Evolutionary conservation across 2,113 vertebrate species (phyloP).

Genomic region (Datnioides undecimradiatus): DNA sequence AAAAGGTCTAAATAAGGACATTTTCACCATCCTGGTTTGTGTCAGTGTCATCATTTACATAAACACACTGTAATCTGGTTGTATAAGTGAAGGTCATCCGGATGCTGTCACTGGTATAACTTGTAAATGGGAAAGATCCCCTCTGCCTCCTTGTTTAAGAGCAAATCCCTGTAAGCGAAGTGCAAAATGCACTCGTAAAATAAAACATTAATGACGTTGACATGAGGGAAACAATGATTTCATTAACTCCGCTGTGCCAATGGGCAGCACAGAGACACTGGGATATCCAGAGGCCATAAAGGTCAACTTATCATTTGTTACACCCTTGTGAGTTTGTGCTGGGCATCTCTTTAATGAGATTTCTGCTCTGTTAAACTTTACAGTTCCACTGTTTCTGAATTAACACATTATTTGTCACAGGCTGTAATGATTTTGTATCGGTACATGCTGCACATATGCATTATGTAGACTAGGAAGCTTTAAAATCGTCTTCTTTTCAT

Average conservation of each 20-base stretch:
- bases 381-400: slow-evolving; percentile 36
- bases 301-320: slow-evolving; percentile 69
- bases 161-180: not conserved
- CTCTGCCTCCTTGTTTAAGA: slow-evolving; percentile 10
- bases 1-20: slow-evolving; percentile 43
- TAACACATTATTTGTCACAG: slow-evolving; percentile 38
- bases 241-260: slow-evolving; percentile 40
- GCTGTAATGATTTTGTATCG: slow-evolving; percentile 38
- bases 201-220: slow-evolving; percentile 50
- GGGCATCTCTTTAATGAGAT: slow-evolving; percentile 67
- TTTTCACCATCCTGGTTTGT: slow-evolving; percentile 7
- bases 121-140: slow-evolving; percentile 1
- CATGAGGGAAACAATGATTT: slow-evolving; percentile 58
- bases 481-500: not conserved
- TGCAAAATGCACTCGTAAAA: slow-evolving; percentile 31
- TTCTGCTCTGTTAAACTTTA: slow-evolving; percentile 75
- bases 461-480: not conserved
- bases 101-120: slow-evolving; percentile 4
- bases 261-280: not conserved
- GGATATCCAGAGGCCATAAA: slow-evolving; percentile 54
- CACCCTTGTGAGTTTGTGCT: slow-evolving; percentile 51
- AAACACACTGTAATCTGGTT: slow-evolving; percentile 13
- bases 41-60: not conserved
- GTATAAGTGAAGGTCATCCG: slow-evolving; percentile 27
- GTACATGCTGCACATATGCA: slow-evolving; percentile 30